These are phyloP conservation scores for Lepidurus apus DNA, from an alignment of 1,140 invertebrate genomes.

Conservation along the genomic window DNA sequence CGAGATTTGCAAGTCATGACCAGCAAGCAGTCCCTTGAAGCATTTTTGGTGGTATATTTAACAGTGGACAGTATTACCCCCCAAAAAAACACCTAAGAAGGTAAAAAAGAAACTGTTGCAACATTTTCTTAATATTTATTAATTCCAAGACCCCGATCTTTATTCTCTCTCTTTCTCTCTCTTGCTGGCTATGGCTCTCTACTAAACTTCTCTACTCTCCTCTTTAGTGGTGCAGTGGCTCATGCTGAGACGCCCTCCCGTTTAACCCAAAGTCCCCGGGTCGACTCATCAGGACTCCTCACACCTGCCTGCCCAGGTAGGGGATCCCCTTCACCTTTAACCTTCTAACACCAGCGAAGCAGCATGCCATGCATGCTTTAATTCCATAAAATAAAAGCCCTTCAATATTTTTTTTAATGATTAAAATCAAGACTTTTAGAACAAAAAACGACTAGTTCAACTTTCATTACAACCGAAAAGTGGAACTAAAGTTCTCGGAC, in stretches of 20 bases:
- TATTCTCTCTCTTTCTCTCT: neutral
- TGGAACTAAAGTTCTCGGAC: too few species aligned
- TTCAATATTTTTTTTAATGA: neutral
- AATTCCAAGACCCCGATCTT: neutral
- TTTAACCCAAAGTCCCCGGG: constrained; percentile 20
- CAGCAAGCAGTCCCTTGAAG: neutral
- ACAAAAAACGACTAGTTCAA: neutral
- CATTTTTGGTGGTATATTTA: constrained; percentile 7
- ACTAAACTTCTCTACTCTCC: neutral
- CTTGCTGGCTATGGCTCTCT: neutral
- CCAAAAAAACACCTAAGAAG: neutral
- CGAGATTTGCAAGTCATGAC: constrained; percentile 2
- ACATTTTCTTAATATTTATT: constrained; percentile 10
- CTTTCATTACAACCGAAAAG: neutral
- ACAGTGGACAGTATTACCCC: neutral
- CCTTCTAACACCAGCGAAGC: constrained; percentile 8
- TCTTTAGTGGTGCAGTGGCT: constrained; percentile 12
- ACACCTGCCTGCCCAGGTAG: constrained; percentile 20
- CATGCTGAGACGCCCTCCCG: constrained; percentile 16
- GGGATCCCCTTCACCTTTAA: constrained; percentile 21
- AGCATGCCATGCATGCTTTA: constrained; percentile 21
- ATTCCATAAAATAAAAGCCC: constrained; percentile 12
- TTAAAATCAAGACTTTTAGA: neutral
- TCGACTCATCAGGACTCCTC: constrained; percentile 20
- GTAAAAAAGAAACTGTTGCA: neutral